phyloP scores from a whole-genome alignment of 2,113 vertebrate species.

The Sylvietta virens region DNA sequence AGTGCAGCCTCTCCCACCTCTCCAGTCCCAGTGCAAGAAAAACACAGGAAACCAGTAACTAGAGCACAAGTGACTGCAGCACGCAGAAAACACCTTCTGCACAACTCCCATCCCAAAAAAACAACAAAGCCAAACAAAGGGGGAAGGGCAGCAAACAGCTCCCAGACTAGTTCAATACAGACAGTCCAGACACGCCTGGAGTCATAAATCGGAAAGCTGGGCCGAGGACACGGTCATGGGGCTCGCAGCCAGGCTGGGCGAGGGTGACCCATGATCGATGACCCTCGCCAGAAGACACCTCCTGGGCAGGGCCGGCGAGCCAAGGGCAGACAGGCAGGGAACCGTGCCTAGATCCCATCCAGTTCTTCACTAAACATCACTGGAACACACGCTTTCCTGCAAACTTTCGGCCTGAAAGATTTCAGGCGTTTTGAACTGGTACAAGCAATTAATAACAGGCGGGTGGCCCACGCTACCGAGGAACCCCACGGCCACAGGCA shows the following conservation, averaged over 20 bases:
- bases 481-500: not conserved
- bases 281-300: not conserved
- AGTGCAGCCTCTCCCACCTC: not conserved
- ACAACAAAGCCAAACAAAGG: not conserved
- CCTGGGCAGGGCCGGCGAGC: not conserved
- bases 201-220: not conserved
- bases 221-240: fast-evolving
- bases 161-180: not conserved
- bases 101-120: not conserved
- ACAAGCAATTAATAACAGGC: fast-evolving
- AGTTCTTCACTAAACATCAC: fast-evolving
- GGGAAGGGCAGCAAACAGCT: not conserved
- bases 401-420: not conserved
- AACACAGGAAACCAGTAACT: not conserved
- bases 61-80: not conserved
- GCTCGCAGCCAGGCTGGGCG: fast-evolving
- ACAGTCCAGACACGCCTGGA: not conserved
- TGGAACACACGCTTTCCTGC: fast-evolving
- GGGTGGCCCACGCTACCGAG: too few species aligned
- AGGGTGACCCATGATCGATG: not conserved
- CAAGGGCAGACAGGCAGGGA: not conserved
- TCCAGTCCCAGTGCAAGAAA: not conserved
- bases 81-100: not conserved
- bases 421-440: fast-evolving
- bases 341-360: fast-evolving